Conservation (phyloP, 2,888 invertebrate species). For the Acrobasis suavella region DNA sequence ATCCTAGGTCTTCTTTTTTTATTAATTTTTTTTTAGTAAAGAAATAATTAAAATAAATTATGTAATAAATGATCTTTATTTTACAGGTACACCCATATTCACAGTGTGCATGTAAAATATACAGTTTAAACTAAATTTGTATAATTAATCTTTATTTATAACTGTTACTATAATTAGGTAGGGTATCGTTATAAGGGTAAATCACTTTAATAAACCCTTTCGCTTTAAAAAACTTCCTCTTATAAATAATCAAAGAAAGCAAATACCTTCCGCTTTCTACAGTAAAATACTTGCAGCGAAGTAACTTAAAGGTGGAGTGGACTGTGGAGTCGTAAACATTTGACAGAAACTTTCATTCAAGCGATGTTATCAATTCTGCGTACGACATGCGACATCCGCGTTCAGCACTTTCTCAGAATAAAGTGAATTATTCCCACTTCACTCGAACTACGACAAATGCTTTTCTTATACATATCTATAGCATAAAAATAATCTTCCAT, state of each 20-base stretch:
- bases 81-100: too few relatives aligned
- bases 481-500: too few relatives aligned
- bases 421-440: neutral
- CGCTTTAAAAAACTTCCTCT: neutral
- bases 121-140: too few relatives aligned
- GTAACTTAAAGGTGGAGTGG: neutral
- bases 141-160: too few relatives aligned
- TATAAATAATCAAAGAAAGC: neutral
- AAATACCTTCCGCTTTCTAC: constrained; percentile 4
- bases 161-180: neutral
- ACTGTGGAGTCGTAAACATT: constrained; percentile 25
- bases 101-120: too few relatives aligned
- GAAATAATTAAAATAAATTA: too few relatives aligned
- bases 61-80: too few relatives aligned
- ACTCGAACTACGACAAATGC: neutral
- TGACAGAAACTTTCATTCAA: constrained; percentile 12
- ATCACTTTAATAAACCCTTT: neutral
- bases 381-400: constrained; percentile 8
- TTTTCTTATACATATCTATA: neutral
- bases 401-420: neutral
- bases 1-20: too few relatives aligned
- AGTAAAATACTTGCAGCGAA: neutral
- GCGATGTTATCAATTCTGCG: neutral
- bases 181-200: neutral
- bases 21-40: too few relatives aligned